phyloP scores from a whole-genome alignment of 2,888 invertebrate genomes.

The Teleogryllus oceanicus region DNA sequence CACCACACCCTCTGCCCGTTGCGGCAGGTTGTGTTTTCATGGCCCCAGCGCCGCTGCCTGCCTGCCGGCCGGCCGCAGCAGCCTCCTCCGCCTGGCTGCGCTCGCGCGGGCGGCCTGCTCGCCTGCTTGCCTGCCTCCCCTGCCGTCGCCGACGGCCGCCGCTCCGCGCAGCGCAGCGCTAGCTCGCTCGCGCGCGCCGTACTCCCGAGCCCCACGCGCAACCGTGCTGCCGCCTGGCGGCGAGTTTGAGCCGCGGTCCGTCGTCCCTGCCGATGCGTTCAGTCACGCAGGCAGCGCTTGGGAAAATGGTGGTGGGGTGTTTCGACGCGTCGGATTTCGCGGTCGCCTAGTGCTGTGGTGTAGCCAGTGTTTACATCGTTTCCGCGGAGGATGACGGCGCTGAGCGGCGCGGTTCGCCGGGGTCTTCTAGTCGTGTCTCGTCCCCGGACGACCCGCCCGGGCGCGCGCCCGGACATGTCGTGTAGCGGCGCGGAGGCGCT shows the following conservation, averaged over 20 bases:
- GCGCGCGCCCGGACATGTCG: background rate
- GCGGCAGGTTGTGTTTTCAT: slow-evolving; percentile 18
- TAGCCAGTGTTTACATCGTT: slow-evolving; percentile 6
- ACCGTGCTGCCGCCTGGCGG: slow-evolving; percentile 18
- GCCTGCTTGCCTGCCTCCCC: background rate
- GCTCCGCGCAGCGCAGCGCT: too few species aligned
- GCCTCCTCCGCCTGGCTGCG: too few species aligned
- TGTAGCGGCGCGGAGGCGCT: slow-evolving; percentile 2
- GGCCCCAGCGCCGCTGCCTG: background rate
- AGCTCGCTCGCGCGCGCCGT: background rate
- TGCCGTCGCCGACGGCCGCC: background rate
- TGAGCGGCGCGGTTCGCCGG: background rate
- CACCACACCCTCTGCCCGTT: background rate
- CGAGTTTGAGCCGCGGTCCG: background rate
- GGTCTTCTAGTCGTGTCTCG: background rate
- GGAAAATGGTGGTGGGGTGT: slow-evolving; percentile 10
- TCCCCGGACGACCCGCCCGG: background rate
- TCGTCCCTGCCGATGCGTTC: background rate
- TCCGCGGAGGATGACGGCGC: background rate
- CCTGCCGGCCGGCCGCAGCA: background rate
- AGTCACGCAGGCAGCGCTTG: slow-evolving; percentile 10
- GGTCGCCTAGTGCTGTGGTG: background rate
- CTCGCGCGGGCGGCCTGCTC: too few species aligned
- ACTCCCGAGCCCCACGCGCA: slow-evolving; percentile 7
- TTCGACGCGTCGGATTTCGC: background rate